Percentiles rank a stretch among this genome's conserved stretches.
phyloP scores from a whole-genome alignment of 2,113 vertebrate species.

The Crotophaga sulcirostris region DNA sequence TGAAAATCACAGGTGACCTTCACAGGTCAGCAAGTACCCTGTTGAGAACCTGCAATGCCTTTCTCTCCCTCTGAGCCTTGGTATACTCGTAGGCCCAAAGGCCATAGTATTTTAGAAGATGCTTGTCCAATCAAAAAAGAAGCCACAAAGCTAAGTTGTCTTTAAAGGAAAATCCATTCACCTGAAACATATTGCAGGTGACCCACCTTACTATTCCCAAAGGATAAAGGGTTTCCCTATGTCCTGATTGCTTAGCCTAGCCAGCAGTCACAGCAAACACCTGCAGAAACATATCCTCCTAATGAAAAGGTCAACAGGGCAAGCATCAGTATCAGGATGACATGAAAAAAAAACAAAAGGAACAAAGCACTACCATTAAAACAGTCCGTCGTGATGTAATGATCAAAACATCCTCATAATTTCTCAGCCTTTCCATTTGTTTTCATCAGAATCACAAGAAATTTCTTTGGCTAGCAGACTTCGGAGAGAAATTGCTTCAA shows the following conservation, averaged over 20 bases:
- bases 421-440: constrained; percentile 47
- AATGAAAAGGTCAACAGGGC: neutral
- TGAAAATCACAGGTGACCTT: neutral
- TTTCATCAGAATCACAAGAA: constrained; percentile 79
- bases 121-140: neutral
- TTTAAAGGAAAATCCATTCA: neutral
- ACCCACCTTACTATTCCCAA: neutral
- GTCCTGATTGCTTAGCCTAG: neutral
- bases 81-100: neutral
- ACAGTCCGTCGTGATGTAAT: neutral
- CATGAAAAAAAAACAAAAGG: neutral
- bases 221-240: neutral
- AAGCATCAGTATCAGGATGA: neutral
- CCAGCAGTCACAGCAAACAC: neutral
- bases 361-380: neutral
- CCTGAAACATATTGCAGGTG: neutral
- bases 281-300: constrained; percentile 1
- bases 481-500: constrained; percentile 89
- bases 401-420: constrained; percentile 7
- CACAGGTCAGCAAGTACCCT: neutral
- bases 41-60: neutral
- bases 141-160: neutral
- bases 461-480: constrained; percentile 98
- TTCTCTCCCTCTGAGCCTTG: neutral
- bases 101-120: neutral